These are phyloP conservation scores for Trichoplusia ni DNA, from an alignment of 1,140 invertebrate genomes.

Conservation along the genomic window DNA sequence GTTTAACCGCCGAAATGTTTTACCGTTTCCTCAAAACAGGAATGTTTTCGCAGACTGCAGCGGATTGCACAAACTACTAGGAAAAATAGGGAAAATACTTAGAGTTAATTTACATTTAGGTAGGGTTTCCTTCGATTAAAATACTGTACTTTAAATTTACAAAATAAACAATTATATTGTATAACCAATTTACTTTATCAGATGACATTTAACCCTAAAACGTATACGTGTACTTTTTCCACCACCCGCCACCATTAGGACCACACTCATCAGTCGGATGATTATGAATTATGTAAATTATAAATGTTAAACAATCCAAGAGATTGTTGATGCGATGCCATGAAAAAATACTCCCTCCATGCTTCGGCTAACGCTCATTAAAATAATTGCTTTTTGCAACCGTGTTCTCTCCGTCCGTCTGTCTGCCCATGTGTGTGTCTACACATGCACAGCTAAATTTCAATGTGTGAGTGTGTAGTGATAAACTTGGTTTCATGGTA, in stretches of 20 bases:
- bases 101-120: no score
- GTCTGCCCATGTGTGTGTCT: constrained; percentile 4
- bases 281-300: constrained; percentile 80
- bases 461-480: background rate
- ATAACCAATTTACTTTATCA: no score
- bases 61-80: no score
- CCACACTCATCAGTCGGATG: constrained; percentile 40
- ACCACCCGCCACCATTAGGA: constrained; percentile 43
- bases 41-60: no score
- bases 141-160: no score
- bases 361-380: constrained; percentile 64
- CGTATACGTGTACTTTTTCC: no score
- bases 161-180: no score
- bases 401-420: constrained; percentile 28
- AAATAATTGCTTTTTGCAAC: constrained; percentile 64
- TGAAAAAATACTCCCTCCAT: constrained; percentile 65
- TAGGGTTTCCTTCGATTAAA: no score
- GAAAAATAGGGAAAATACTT: no score
- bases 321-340: constrained; percentile 63
- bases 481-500: constrained; percentile 13
- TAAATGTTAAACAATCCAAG: constrained; percentile 68
- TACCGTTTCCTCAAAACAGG: no score
- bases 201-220: no score
- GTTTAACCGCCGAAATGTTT: no score
- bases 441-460: background rate